Conservation (phyloP, 2,888 invertebrate genomes). For the Lasioglossum villosulum region DNA sequence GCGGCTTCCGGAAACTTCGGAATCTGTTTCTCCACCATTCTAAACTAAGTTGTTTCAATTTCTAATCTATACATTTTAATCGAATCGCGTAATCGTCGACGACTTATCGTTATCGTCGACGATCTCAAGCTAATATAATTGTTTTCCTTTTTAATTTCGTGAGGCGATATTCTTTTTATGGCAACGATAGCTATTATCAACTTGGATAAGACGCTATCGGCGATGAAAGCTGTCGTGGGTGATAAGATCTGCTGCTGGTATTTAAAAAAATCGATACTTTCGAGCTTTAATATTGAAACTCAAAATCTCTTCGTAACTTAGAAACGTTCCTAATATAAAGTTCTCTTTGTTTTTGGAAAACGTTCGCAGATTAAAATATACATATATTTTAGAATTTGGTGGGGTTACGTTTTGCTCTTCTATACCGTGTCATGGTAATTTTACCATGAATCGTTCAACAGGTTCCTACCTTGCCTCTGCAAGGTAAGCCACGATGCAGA, state of each 20-base stretch:
- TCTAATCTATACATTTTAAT: background rate
- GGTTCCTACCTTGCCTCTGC: constrained; percentile 45
- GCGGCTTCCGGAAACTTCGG: background rate
- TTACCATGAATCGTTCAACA: background rate
- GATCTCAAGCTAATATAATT: background rate
- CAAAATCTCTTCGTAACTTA: background rate
- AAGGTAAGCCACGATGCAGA: background rate
- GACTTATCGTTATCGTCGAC: background rate
- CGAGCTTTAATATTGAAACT: background rate
- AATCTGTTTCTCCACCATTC: background rate
- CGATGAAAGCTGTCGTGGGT: background rate
- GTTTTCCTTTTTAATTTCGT: background rate
- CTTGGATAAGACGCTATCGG: background rate
- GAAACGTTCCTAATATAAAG: background rate
- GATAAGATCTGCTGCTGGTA: background rate
- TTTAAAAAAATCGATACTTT: background rate
- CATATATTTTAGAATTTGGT: background rate
- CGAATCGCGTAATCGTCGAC: background rate
- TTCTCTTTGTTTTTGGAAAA: background rate
- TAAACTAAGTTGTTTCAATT: background rate
- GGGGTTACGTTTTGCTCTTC: background rate
- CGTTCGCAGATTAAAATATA: background rate
- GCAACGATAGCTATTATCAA: background rate
- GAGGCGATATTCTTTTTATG: background rate
- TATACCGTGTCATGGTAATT: background rate